A percentile compares a stretch with the other conserved stretches of the same genome.
Evolutionary conservation across 2,888 invertebrate genomes (phyloP).

Genomic region (Lasioglossum vierecki): DNA sequence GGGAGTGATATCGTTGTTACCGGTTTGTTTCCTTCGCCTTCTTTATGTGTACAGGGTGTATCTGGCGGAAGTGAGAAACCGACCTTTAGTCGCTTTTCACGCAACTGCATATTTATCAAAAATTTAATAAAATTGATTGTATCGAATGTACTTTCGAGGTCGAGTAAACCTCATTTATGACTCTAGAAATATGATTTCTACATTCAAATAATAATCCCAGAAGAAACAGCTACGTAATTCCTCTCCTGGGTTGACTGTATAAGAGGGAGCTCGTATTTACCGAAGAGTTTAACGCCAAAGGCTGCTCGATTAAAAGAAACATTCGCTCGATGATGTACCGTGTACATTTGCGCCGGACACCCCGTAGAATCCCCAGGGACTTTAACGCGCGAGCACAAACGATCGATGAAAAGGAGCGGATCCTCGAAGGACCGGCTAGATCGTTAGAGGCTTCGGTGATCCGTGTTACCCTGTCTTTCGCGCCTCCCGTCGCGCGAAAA

Average conservation of each 20-base stretch:
- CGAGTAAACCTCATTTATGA: too few relatives aligned
- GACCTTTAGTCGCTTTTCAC: background rate
- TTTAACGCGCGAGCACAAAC: background rate
- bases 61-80: background rate
- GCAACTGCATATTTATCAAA: background rate
- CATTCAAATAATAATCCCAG: background rate
- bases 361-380: constrained; percentile 4
- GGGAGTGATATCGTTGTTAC: background rate
- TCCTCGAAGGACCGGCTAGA: constrained; percentile 12
- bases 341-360: background rate
- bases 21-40: background rate
- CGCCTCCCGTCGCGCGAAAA: constrained; percentile 36
- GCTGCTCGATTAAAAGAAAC: background rate
- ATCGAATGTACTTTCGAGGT: background rate
- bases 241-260: too few relatives aligned
- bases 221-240: too few relatives aligned
- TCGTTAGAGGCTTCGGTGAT: constrained; percentile 55
- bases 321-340: background rate
- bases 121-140: background rate
- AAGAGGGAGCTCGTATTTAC: too few relatives aligned
- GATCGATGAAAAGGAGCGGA: constrained; percentile 24
- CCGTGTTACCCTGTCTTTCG: constrained; percentile 48
- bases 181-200: background rate
- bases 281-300: background rate
- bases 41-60: background rate